A percentile compares a stretch with the other conserved stretches of the same genome.
These are phyloP conservation scores for Schizotus pectinicornis DNA, from an alignment of 2,888 invertebrate genomes.

Conservation along the genomic window DNA sequence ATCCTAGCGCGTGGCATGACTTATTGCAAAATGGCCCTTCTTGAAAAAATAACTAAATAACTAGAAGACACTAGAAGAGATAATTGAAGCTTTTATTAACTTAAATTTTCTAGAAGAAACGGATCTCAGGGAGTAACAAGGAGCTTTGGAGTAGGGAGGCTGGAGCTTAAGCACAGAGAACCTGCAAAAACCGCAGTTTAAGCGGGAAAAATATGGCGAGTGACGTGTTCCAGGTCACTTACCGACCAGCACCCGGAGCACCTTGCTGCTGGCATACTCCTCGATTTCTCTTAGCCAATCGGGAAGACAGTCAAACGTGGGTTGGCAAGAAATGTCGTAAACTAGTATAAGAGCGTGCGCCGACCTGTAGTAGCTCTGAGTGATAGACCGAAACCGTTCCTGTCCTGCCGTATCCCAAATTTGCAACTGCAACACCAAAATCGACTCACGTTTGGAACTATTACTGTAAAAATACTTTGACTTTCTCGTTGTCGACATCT, in stretches of 20 bases:
- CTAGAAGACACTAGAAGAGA: too few relatives aligned
- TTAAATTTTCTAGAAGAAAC: too few relatives aligned
- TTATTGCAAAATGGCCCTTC: too few relatives aligned
- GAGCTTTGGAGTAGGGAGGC: too few relatives aligned
- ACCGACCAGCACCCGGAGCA: constrained; percentile 93
- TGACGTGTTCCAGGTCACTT: constrained; percentile 51
- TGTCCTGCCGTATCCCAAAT: constrained; percentile 99
- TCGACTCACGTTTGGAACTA: not conserved
- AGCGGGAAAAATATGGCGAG: too few relatives aligned
- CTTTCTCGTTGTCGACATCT: constrained; percentile 94
- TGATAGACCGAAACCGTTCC: constrained; percentile 95
- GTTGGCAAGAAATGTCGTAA: constrained; percentile 97
- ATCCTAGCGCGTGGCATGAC: too few relatives aligned
- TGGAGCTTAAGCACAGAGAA: too few relatives aligned
- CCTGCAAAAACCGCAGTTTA: too few relatives aligned
- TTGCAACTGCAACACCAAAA: constrained; percentile 74
- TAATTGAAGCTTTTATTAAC: too few relatives aligned
- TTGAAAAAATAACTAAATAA: too few relatives aligned
- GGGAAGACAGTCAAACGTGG: constrained; percentile 95
- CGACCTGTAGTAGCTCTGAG: constrained; percentile 96
- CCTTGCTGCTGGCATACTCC: constrained; percentile 95
- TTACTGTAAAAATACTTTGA: constrained; percentile 70
- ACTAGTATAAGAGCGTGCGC: constrained; percentile 97
- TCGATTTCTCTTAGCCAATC: constrained; percentile 98
- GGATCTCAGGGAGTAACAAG: too few relatives aligned